Evolutionary conservation across 1,140 invertebrate genomes (phyloP), one percentile per base, ranked within the genome.

Genomic region (Sesamia nonagrioides): DNA sequence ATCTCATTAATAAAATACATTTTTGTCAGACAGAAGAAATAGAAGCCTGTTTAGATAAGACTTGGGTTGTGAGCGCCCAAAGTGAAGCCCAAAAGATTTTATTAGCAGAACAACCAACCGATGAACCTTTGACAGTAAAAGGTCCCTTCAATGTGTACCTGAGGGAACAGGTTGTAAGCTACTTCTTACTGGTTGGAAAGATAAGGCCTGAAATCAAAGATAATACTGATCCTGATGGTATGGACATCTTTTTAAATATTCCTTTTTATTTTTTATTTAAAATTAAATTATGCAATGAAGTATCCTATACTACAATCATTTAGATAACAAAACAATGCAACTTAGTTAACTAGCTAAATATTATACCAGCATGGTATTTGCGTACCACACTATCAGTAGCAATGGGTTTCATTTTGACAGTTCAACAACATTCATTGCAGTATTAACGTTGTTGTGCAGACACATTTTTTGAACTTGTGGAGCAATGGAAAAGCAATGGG

Each of bases 31-130:
- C 97, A 56, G 95, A 95, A 86, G 95, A 97, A 81, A 92, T 98
- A 33, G 95, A 96, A 83, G 97, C 98, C 85, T 96, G 97, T 5
- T 88, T 97, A 8, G 98, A 99, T 79, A 96, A 98, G 86, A 99
- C 98, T 0, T 99, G 98, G 98, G 98, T 99, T 81, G 97, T 99
- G 0, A 98, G 97, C 92, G 97, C 97, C 0, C 98, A 99, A 90
- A 98, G 98, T 94, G 96, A 96, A 37, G 93, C 94, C 6, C 99
- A 99, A 91, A 95, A 96, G 78, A 89, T 97, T 48, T 93, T 99
- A 21, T 88, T 99, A 13, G 86, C 94, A n/a, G 95, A 96, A 77
- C 97, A 98, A 86, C 95, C 96, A 0, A 84, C 89, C n/a, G 95
- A 97, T 58, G 94, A 96, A 61, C 96, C 98, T 0, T 88, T 99